A percentile compares a stretch with the other conserved stretches of the same genome.
Evolutionary conservation across 2,888 invertebrate species (phyloP).

Genomic region (Laspeyria flexula): DNA sequence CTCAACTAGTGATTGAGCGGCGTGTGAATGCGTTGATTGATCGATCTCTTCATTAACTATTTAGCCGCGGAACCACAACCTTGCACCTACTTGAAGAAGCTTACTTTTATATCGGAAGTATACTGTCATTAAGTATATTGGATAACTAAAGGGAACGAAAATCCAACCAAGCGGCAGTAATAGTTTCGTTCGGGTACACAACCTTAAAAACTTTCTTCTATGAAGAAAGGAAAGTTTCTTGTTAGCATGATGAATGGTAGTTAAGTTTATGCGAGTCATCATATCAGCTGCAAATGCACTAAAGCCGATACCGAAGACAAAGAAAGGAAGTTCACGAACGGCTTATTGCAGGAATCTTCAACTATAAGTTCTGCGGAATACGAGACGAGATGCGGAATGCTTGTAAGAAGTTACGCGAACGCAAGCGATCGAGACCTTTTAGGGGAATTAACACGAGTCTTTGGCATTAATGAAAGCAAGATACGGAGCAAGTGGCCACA

Average conservation of each 20-base stretch:
- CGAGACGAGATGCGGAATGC: conserved; percentile 45
- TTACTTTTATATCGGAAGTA: not conserved
- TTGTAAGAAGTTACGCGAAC: conserved; percentile 44
- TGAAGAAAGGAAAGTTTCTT: conserved; percentile 5
- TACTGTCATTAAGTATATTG: not conserved
- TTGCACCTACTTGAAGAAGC: not conserved
- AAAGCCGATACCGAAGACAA: conserved; percentile 24
- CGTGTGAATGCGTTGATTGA: not conserved
- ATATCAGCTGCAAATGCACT: conserved; percentile 28
- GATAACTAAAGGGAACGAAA: not conserved
- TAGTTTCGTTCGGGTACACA: not conserved
- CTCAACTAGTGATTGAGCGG: conserved; percentile 7
- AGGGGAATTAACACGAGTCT: conserved; percentile 62
- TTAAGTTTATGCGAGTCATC: conserved; percentile 11
- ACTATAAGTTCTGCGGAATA: conserved; percentile 42
- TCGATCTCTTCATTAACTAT: not conserved
- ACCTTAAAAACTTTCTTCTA: conserved; percentile 5
- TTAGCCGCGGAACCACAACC: not conserved
- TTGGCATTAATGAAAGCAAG: conserved; percentile 58
- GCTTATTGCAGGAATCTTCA: conserved; percentile 40
- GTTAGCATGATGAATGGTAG: conserved; percentile 1
- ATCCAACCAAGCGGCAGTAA: not conserved
- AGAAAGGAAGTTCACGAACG: conserved; percentile 25
- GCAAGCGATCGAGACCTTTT: conserved; percentile 55
- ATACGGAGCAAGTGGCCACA: conserved; percentile 55